Conservation (phyloP, 2,797 vertebrate genomes). For the Leptodactylus fallax region DNA sequence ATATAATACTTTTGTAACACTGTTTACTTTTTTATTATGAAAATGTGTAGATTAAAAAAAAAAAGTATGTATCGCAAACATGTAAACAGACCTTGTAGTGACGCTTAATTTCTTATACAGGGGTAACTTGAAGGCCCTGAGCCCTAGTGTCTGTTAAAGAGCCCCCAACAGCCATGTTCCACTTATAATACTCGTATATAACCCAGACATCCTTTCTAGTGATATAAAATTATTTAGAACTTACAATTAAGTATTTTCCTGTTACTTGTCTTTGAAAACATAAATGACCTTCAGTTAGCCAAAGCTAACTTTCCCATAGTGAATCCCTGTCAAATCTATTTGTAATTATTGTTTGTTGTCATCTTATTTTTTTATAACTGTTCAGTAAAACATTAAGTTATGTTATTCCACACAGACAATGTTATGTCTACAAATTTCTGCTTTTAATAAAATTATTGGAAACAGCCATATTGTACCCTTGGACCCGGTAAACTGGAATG, state of each 20-base stretch:
- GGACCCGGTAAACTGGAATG: background rate
- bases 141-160: too few species aligned
- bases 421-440: background rate
- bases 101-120: too few species aligned
- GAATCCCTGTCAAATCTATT: background rate
- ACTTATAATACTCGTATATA: too few species aligned
- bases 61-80: too few species aligned
- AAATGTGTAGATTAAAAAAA: too few species aligned
- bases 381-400: conserved; percentile 21
- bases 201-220: too few species aligned
- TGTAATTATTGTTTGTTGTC: conserved; percentile 9
- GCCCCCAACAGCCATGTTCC: too few species aligned
- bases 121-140: too few species aligned
- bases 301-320: background rate
- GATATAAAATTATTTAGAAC: background rate
- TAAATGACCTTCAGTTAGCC: background rate
- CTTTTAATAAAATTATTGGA: conserved; percentile 2
- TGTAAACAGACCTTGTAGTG: too few species aligned
- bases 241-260: background rate
- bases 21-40: too few species aligned
- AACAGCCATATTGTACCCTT: conserved; percentile 12
- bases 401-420: conserved; percentile 7
- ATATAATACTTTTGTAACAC: too few species aligned
- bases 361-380: conserved; percentile 1
- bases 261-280: background rate